Percentiles rank a stretch among this genome's conserved stretches.
Conservation (phyloP, 2,888 invertebrate species). For the Drosophila phalerata region DNA sequence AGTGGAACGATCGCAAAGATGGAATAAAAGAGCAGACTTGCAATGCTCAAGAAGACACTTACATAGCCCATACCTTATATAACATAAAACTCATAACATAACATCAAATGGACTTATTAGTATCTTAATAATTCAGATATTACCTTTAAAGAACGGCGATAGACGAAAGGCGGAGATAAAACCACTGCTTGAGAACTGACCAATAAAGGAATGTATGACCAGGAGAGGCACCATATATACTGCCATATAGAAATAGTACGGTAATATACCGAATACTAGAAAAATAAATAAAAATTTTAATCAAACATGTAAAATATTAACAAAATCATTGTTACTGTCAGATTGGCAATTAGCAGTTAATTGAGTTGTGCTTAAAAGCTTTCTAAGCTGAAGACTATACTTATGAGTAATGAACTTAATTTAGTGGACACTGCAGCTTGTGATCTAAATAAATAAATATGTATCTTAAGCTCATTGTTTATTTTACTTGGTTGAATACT, state of each 20-base stretch:
- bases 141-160: conserved; percentile 95
- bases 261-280: conserved; percentile 71
- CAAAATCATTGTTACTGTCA: too few species aligned
- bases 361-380: too few species aligned
- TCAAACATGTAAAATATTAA: background rate
- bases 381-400: too few species aligned
- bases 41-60: conserved; percentile 91
- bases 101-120: background rate
- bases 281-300: background rate
- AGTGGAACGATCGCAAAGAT: conserved; percentile 93
- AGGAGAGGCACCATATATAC: conserved; percentile 94
- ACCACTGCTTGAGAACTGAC: conserved; percentile 93
- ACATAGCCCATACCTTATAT: conserved; percentile 93
- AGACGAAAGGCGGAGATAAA: conserved; percentile 93
- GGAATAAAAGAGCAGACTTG: conserved; percentile 92
- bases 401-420: too few species aligned
- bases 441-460: too few species aligned
- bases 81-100: background rate
- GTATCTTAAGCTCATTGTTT: too few species aligned
- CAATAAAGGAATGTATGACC: conserved; percentile 94
- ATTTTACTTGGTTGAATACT: too few species aligned
- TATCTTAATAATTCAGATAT: background rate
- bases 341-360: too few species aligned
- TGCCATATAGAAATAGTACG: conserved; percentile 85
- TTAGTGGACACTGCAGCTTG: too few species aligned